These are phyloP conservation scores for Phyllostomus discolor DNA, from an alignment of 2,113 vertebrate genomes.

Conservation along the genomic window DNA sequence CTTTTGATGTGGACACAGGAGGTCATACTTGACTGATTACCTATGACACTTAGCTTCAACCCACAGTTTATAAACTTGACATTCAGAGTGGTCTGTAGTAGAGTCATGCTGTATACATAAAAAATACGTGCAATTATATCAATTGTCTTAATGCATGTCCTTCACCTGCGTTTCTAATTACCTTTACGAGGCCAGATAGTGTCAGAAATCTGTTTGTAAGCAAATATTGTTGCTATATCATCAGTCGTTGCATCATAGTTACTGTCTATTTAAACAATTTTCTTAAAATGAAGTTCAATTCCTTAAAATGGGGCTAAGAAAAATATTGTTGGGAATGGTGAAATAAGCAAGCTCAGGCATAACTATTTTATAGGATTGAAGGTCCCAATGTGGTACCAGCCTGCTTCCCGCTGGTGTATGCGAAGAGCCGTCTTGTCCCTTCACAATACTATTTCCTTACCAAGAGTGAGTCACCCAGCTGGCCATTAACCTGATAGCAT, in stretches of 20 bases:
- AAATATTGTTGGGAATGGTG: background rate
- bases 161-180: background rate
- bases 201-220: background rate
- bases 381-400: background rate
- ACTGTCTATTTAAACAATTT: background rate
- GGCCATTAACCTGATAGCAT: background rate
- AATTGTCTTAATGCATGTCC: background rate
- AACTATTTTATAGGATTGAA: background rate
- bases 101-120: background rate
- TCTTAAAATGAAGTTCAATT: background rate
- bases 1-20: background rate
- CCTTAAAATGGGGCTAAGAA: background rate
- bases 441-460: background rate
- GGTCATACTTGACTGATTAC: background rate
- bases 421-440: background rate
- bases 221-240: background rate
- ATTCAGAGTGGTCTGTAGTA: background rate
- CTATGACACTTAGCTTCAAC: background rate
- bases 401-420: background rate
- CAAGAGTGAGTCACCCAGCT: background rate
- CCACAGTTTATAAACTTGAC: background rate
- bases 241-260: background rate
- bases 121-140: background rate
- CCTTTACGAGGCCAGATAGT: background rate
- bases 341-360: background rate